A percentile compares a stretch with the other conserved stretches of the same genome.
Conservation (phyloP, 2,113 vertebrate species). For the Chrysochloris asiatica region DNA sequence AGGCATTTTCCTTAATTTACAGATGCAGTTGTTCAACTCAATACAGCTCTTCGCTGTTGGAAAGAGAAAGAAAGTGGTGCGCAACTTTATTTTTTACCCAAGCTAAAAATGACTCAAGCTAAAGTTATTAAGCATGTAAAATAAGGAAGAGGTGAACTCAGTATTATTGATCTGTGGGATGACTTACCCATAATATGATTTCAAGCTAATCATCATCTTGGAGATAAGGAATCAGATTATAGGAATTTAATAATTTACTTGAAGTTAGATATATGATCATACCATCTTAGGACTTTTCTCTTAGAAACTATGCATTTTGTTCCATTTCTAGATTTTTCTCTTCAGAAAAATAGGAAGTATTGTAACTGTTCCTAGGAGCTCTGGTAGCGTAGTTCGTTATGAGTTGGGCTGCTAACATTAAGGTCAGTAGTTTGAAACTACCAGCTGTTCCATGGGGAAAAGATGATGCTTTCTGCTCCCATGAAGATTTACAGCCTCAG, state of each 20-base stretch:
- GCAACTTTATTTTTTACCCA: not conserved
- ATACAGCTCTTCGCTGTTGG: not conserved
- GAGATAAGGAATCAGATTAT: not conserved
- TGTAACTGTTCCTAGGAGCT: not conserved
- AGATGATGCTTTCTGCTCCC: too few relatives aligned
- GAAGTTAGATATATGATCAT: not conserved
- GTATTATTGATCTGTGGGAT: not conserved
- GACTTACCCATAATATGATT: not conserved
- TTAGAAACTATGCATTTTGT: not conserved
- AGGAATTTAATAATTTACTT: not conserved
- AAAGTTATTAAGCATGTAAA: not conserved
- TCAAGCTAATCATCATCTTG: not conserved
- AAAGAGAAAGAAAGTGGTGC: not conserved
- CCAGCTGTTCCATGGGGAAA: too few relatives aligned
- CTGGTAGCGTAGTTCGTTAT: too few relatives aligned
- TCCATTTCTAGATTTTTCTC: constrained; percentile 43
- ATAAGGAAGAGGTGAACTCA: not conserved
- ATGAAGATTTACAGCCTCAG: too few relatives aligned
- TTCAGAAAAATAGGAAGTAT: not conserved
- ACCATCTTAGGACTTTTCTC: not conserved
- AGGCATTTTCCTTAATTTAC: not conserved
- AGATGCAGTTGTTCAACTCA: not conserved
- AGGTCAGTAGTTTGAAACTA: too few relatives aligned
- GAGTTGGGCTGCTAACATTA: too few relatives aligned
- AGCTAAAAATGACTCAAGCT: not conserved